Evolutionary conservation across 2,888 invertebrate genomes (phyloP).

Genomic region (Eudasyphora cyanicolor): DNA sequence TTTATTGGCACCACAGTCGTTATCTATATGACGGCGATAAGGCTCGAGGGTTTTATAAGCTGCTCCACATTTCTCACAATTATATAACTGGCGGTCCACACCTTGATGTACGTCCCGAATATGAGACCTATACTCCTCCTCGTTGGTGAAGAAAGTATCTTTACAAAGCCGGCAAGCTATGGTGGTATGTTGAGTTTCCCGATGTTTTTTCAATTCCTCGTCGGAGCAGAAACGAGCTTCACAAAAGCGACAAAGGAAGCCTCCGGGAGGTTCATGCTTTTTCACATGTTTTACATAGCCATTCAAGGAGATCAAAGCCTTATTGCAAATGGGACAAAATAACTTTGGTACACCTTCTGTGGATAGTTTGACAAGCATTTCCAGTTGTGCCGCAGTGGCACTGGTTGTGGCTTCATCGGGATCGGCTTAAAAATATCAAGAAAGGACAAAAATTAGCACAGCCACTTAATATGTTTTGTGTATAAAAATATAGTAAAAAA

Average conservation of each 20-base stretch:
- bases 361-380: slow-evolving; percentile 76
- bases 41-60: slow-evolving; percentile 79
- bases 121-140: slow-evolving; percentile 77
- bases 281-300: slow-evolving; percentile 79
- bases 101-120: slow-evolving; percentile 78
- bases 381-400: slow-evolving; percentile 43
- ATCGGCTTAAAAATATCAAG: slow-evolving; percentile 37
- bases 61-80: slow-evolving; percentile 80
- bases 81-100: slow-evolving; percentile 76
- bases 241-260: slow-evolving; percentile 78
- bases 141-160: slow-evolving; percentile 72
- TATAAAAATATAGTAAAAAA: too few species aligned
- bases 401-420: slow-evolving; percentile 45
- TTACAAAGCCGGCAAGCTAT: slow-evolving; percentile 78
- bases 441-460: background rate
- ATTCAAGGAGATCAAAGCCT: slow-evolving; percentile 70
- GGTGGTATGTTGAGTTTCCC: slow-evolving; percentile 71
- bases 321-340: slow-evolving; percentile 77
- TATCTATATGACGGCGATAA: slow-evolving; percentile 75
- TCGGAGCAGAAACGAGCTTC: slow-evolving; percentile 74
- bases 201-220: slow-evolving; percentile 74
- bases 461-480: background rate
- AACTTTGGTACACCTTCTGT: slow-evolving; percentile 77
- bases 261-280: slow-evolving; percentile 79
- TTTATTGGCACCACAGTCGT: slow-evolving; percentile 80